These are phyloP conservation scores for Notothenia rossii DNA, from an alignment of 2,113 vertebrate genomes.

Conservation along the genomic window DNA sequence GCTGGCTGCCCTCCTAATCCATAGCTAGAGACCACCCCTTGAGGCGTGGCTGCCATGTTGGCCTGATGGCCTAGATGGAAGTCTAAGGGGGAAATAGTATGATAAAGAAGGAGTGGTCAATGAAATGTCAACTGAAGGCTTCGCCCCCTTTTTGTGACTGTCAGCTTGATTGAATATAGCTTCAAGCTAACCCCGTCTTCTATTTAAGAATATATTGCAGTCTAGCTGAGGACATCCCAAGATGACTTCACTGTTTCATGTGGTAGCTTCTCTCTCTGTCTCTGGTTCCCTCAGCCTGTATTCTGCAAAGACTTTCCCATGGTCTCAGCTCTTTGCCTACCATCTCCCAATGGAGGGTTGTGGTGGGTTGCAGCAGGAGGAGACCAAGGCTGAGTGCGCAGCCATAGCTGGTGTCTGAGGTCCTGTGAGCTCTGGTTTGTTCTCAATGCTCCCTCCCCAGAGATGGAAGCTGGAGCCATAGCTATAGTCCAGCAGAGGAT, in stretches of 20 bases:
- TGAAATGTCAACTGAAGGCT: slow-evolving; percentile 52
- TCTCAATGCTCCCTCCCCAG: slow-evolving; percentile 40
- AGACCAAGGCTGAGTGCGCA: slow-evolving; percentile 19
- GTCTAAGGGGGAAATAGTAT: neutral
- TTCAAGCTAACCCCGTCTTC: slow-evolving; percentile 40
- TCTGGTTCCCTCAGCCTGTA: slow-evolving; percentile 26
- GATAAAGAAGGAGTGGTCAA: slow-evolving; percentile 53
- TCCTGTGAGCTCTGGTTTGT: slow-evolving; percentile 30
- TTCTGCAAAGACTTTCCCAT: slow-evolving; percentile 61
- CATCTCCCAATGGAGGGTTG: slow-evolving; percentile 61
- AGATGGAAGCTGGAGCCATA: slow-evolving; percentile 65
- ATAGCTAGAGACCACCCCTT: slow-evolving; percentile 73
- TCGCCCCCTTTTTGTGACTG: slow-evolving; percentile 46
- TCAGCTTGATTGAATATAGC: slow-evolving; percentile 62
- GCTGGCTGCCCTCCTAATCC: slow-evolving; percentile 57
- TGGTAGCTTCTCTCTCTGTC: slow-evolving; percentile 29
- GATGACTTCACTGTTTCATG: slow-evolving; percentile 51
- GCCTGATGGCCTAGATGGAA: slow-evolving; percentile 4
- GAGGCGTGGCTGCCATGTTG: slow-evolving; percentile 43
- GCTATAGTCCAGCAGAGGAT: slow-evolving; percentile 60
- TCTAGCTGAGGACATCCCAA: slow-evolving; percentile 14
- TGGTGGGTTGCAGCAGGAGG: slow-evolving; percentile 61
- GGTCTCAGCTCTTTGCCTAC: slow-evolving; percentile 55
- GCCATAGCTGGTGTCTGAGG: slow-evolving; percentile 24
- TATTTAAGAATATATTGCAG: slow-evolving; percentile 42